Evolutionary conservation across 1,140 invertebrate genomes (phyloP), one percentile per base, ranked within the genome.

Genomic region (Schlechtendalia chinensis): DNA sequence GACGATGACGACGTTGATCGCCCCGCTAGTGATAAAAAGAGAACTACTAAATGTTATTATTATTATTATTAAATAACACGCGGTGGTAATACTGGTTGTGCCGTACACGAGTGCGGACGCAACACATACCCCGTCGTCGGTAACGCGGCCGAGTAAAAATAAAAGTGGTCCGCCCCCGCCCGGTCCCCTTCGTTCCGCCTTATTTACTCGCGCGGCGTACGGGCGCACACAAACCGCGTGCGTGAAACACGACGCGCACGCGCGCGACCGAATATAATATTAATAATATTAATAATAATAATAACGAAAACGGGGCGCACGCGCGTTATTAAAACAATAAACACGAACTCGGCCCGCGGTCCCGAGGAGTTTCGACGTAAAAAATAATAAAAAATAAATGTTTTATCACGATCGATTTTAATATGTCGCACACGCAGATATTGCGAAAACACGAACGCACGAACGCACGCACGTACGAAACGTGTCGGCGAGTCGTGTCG

Each of bases 131-230:
- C 69, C 67, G 22, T 12, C 54, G 27, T 14, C 75, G 75, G 75
- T 79, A 79, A 79, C 75, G 56, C 29, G n/a, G n/a, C 39, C 75
- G 75, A 58, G 29, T 50, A 79, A 79, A 77, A 77, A 77, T 79
- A 79, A 79, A 79, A 79, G 75, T 79, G 58, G 24, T 77, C 39
- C 56, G 54, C 56, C 32, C 5, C 47, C 4, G n/a, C 69, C 67
- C 39, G 12, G 24, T 17, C 58, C 1, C 65, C 67, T 8, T 2
- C 65, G 16, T 17, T 19, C 17, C 19, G n/a, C n/a, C n/a, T n/a
- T n/a, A n/a, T n/a, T n/a, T n/a, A n/a, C n/a, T n/a, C n/a, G n/a
- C n/a, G n/a, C n/a, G n/a, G n/a, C n/a, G n/a, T n/a, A n/a, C n/a
- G n/a, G n/a, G n/a, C 32, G 8, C 59, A 12, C 59, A 24, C 59